These are phyloP conservation scores for Drosophila mayri DNA, from an alignment of 1,140 invertebrate species.

Conservation along the genomic window DNA sequence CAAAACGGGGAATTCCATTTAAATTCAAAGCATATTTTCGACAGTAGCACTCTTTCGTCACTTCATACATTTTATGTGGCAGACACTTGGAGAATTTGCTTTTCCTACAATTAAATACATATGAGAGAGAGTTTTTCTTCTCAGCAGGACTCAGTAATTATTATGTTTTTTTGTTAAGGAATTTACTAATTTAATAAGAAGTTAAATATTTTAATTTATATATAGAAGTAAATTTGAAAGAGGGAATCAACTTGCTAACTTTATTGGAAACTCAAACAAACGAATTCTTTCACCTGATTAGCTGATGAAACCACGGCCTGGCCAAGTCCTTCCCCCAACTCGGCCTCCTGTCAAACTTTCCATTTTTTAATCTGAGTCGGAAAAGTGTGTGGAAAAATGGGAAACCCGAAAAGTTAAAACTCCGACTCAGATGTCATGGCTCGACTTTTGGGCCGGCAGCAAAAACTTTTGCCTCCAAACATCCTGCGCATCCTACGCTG, in stretches of 20 bases:
- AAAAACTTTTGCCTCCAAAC: conserved; percentile 61
- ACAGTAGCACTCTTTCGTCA: conserved; percentile 27
- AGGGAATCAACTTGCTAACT: not conserved
- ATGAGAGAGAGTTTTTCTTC: not conserved
- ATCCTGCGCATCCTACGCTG: conserved; percentile 18
- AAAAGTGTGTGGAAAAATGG: conserved; percentile 40
- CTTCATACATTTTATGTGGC: conserved; percentile 2
- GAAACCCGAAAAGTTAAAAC: conserved; percentile 44
- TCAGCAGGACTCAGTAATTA: too few species aligned
- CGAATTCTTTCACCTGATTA: conserved; percentile 6
- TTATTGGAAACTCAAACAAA: conserved; percentile 1
- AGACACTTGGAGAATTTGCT: not conserved
- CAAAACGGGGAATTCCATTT: conserved; percentile 61
- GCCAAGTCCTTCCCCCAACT: not conserved
- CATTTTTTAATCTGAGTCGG: conserved; percentile 40
- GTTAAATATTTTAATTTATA: too few species aligned
- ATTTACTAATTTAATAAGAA: too few species aligned
- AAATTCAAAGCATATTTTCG: conserved; percentile 79
- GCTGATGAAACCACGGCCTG: not conserved
- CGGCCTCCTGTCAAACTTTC: conserved; percentile 16
- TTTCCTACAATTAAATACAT: not conserved
- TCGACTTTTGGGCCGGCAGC: conserved; percentile 69
- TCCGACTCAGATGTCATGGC: conserved; percentile 65
- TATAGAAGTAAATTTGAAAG: not conserved
- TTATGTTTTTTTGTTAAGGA: too few species aligned